These are phyloP conservation scores for Euwallacea fornicatus DNA, from an alignment of 1,140 invertebrate genomes.

Conservation along the genomic window DNA sequence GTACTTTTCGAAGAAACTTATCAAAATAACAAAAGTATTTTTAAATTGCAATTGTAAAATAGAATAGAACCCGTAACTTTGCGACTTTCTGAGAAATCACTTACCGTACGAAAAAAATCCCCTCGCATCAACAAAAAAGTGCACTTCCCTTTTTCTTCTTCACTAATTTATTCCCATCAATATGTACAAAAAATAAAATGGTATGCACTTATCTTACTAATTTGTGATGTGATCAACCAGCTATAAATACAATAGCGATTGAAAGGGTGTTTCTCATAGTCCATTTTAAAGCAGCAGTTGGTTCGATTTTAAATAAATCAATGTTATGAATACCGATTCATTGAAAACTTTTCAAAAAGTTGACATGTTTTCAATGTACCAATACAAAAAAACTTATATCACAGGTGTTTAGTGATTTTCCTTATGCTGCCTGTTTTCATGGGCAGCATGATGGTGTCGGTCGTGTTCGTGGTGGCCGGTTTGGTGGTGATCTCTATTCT, in stretches of 20 bases:
- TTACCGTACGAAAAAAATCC: too few relatives aligned
- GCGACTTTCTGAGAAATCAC: too few relatives aligned
- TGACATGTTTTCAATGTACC: too few relatives aligned
- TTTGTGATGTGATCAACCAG: not conserved
- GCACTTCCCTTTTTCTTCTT: too few relatives aligned
- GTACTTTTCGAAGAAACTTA: too few relatives aligned
- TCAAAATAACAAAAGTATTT: too few relatives aligned
- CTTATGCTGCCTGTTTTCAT: constrained; percentile 14
- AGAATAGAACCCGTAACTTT: too few relatives aligned
- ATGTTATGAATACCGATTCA: too few relatives aligned
- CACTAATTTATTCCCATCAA: constrained; percentile 5
- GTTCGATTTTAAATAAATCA: not conserved
- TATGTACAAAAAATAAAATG: constrained; percentile 33
- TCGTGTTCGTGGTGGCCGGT: constrained; percentile 6
- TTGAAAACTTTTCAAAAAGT: too few relatives aligned
- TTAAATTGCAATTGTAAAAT: too few relatives aligned
- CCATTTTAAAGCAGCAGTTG: constrained; percentile 3
- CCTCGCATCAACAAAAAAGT: too few relatives aligned
- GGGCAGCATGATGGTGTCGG: constrained; percentile 14
- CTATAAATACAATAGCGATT: not conserved
- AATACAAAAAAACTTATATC: constrained; percentile 9
- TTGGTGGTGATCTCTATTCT: not conserved
- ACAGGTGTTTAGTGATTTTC: constrained; percentile 11
- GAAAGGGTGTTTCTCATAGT: constrained; percentile 1
- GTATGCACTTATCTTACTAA: constrained; percentile 30